Conservation (phyloP, 1,140 invertebrate genomes). For the Papilio polytes region DNA sequence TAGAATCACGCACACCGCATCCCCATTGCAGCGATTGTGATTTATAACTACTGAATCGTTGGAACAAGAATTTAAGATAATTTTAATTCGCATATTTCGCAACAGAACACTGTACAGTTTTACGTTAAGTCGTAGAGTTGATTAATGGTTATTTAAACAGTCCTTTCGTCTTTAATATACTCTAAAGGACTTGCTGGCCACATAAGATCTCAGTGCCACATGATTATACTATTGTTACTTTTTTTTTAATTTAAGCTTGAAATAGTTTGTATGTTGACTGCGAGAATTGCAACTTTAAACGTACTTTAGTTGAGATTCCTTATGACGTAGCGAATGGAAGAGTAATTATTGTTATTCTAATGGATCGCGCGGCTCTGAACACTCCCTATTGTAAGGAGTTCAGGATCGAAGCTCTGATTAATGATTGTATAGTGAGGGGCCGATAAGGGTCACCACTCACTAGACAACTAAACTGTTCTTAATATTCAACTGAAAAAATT, state of each 20-base stretch:
- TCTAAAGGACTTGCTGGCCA: not conserved
- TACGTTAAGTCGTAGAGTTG: no score
- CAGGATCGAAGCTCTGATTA: slow-evolving; percentile 81
- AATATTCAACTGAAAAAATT: not conserved
- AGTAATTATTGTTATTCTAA: slow-evolving; percentile 83
- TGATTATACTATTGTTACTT: not conserved
- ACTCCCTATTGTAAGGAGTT: slow-evolving; percentile 81
- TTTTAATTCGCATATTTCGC: slow-evolving; percentile 39
- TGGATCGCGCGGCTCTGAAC: slow-evolving; percentile 76
- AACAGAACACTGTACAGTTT: not conserved
- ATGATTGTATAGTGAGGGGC: slow-evolving; percentile 78
- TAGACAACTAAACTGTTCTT: not conserved
- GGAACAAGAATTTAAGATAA: slow-evolving; percentile 57
- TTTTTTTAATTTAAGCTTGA: not conserved
- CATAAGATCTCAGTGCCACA: not conserved
- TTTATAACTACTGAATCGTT: slow-evolving; percentile 74
- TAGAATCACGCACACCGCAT: slow-evolving; percentile 81
- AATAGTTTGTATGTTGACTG: not conserved
- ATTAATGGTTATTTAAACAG: not conserved
- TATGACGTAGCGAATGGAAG: slow-evolving; percentile 73
- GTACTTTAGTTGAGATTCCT: slow-evolving; percentile 50
- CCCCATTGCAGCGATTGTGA: slow-evolving; percentile 70
- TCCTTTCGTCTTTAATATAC: not conserved
- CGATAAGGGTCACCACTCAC: slow-evolving; percentile 51
- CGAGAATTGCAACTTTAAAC: slow-evolving; percentile 42